These are phyloP conservation scores for Drosophila anomalipes DNA, from an alignment of 2,888 invertebrate species.

Conservation along the genomic window DNA sequence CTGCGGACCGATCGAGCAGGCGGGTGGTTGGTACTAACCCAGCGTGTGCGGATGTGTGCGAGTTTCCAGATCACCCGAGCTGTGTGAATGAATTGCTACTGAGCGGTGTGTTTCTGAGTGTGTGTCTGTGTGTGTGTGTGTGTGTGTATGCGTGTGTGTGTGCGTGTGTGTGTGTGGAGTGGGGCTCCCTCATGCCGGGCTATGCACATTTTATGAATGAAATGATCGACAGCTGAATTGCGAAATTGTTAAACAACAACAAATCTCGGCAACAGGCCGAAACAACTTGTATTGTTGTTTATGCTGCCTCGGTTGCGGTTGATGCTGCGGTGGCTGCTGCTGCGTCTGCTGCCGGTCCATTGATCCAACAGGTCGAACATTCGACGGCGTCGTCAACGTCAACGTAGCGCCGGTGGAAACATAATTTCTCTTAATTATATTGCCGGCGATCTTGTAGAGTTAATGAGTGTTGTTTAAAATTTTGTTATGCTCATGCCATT, in stretches of 20 bases:
- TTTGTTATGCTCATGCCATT: slow-evolving; percentile 60
- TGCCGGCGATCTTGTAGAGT: slow-evolving; percentile 73
- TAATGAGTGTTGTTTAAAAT: slow-evolving; percentile 81
- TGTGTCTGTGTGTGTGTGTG: slow-evolving; percentile 13
- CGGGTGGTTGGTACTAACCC: slow-evolving; percentile 70
- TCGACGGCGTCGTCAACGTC: slow-evolving; percentile 38
- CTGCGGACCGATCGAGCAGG: slow-evolving; percentile 71
- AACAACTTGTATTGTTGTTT: slow-evolving; percentile 26
- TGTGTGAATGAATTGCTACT: slow-evolving; percentile 65
- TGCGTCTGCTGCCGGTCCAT: slow-evolving; percentile 49
- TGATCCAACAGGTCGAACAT: slow-evolving; percentile 75
- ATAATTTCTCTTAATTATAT: slow-evolving; percentile 83
- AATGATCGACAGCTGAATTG: slow-evolving; percentile 84
- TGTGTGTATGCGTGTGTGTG: slow-evolving; percentile 23
- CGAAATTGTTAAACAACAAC: slow-evolving; percentile 74
- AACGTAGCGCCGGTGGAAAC: slow-evolving; percentile 76
- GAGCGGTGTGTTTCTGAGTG: slow-evolving; percentile 21
- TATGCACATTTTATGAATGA: slow-evolving; percentile 81
- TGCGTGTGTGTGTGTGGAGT: slow-evolving; percentile 19
- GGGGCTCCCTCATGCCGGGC: slow-evolving; percentile 51
- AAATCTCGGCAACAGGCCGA: slow-evolving; percentile 46
- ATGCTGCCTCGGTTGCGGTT: slow-evolving; percentile 5
- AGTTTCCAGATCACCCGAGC: slow-evolving; percentile 72
- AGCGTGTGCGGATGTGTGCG: slow-evolving; percentile 75
- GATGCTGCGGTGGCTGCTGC: slow-evolving; percentile 1